Evolutionary conservation across 2,888 invertebrate genomes (phyloP).

Genomic region (Eupeodes latifasciatus): DNA sequence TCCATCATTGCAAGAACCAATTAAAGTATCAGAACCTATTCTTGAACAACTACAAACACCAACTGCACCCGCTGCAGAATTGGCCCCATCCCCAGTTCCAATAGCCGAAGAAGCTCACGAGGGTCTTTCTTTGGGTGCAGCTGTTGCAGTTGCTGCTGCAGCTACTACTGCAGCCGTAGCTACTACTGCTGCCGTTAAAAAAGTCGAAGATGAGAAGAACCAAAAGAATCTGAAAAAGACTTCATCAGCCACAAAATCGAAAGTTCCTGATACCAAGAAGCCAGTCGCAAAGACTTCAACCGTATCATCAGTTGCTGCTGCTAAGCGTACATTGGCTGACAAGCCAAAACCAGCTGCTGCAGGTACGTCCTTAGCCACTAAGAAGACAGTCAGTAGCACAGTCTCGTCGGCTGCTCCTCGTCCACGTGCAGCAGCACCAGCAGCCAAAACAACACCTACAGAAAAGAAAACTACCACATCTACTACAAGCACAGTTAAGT

Average conservation of each 20-base stretch:
- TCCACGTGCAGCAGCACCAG: constrained; percentile 58
- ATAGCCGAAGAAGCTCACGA: constrained; percentile 38
- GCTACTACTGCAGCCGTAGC: constrained; percentile 47
- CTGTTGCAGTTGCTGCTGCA: constrained; percentile 46
- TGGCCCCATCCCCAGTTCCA: constrained; percentile 35
- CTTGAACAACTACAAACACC: constrained; percentile 17
- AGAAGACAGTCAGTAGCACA: constrained; percentile 58
- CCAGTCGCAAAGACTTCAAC: constrained; percentile 49
- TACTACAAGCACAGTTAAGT: constrained; percentile 64
- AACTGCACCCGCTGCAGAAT: constrained; percentile 25
- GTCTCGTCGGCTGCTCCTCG: constrained; percentile 56
- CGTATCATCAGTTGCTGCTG: constrained; percentile 43
- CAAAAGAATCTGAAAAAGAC: constrained; percentile 72
- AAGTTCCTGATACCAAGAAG: constrained; percentile 74
- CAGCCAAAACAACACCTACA: constrained; percentile 23
- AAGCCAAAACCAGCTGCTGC: constrained; percentile 52
- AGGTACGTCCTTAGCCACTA: constrained; percentile 47
- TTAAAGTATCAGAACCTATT: constrained; percentile 21
- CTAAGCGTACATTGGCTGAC: constrained; percentile 60
- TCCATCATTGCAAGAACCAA: neutral
- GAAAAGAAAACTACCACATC: constrained; percentile 63
- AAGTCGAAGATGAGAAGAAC: constrained; percentile 69
- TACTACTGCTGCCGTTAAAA: constrained; percentile 57
- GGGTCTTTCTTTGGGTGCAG: constrained; percentile 51
- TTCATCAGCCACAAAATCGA: constrained; percentile 71